Evolutionary conservation across 2,888 invertebrate genomes (phyloP).

Genomic region (Spodoptera littoralis): DNA sequence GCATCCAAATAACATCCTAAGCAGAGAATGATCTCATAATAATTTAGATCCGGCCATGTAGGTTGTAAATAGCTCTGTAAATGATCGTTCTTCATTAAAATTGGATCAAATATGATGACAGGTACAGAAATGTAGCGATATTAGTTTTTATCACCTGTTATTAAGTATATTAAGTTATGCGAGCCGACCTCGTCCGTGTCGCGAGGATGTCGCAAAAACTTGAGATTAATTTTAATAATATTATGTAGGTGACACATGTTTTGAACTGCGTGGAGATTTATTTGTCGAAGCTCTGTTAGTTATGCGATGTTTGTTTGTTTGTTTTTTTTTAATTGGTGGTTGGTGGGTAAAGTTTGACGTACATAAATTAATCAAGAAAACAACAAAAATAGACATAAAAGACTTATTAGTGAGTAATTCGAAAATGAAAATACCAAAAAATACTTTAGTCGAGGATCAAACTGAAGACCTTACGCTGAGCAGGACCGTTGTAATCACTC

Average conservation of each 20-base stretch:
- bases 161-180: slow-evolving; percentile 57
- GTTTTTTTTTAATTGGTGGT: too few species aligned
- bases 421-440: too few species aligned
- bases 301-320: too few species aligned
- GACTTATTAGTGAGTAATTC: too few species aligned
- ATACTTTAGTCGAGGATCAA: too few species aligned
- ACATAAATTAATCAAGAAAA: too few species aligned
- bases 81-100: slow-evolving; percentile 38
- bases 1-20: too few species aligned
- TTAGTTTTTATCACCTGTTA: slow-evolving; percentile 64
- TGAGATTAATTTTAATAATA: slow-evolving; percentile 59
- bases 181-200: slow-evolving; percentile 74
- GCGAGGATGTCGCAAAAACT: slow-evolving; percentile 67
- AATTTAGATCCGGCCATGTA: slow-evolving; percentile 11
- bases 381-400: too few species aligned
- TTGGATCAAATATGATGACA: slow-evolving; percentile 51
- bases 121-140: slow-evolving; percentile 49
- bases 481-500: too few species aligned
- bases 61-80: slow-evolving; percentile 22
- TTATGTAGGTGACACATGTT: slow-evolving; percentile 50
- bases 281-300: slow-evolving; percentile 14
- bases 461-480: too few species aligned
- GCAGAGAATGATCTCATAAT: slow-evolving; percentile 7
- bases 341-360: too few species aligned
- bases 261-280: slow-evolving; percentile 10